phyloP scores from a whole-genome alignment of 2,113 vertebrate species.

The Danio rerio region DNA sequence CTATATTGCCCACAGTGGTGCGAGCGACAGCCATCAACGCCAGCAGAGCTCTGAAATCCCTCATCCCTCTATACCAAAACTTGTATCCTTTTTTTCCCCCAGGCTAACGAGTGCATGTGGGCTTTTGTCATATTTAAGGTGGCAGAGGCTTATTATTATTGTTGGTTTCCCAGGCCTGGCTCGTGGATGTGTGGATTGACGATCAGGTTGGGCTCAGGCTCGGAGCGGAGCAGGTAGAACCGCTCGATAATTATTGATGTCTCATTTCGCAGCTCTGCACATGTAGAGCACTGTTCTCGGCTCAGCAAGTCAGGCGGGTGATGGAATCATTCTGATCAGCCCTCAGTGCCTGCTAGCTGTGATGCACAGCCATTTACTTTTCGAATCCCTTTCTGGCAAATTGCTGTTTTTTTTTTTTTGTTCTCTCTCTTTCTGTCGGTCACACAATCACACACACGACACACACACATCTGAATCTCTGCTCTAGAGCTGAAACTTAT shows the following conservation, averaged over 20 bases:
- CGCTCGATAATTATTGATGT: conserved; percentile 69
- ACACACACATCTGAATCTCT: background rate
- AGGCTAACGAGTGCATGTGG: background rate
- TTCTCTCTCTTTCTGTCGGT: background rate
- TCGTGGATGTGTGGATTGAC: conserved; percentile 43
- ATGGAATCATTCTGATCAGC: conserved; percentile 58
- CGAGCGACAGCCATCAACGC: conserved; percentile 97
- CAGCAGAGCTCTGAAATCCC: conserved; percentile 94
- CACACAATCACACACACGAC: background rate
- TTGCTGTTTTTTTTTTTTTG: conserved; percentile 33
- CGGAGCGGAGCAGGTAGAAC: conserved; percentile 43
- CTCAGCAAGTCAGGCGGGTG: conserved; percentile 56
- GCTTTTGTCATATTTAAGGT: conserved; percentile 6
- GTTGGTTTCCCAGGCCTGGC: conserved; percentile 19
- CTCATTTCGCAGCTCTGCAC: conserved; percentile 57
- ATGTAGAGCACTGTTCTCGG: conserved; percentile 50
- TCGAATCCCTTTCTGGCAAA: conserved; percentile 40
- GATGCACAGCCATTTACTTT: conserved; percentile 51
- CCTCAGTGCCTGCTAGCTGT: conserved; percentile 28
- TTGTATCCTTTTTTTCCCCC: conserved; percentile 94
- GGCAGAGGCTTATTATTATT: conserved; percentile 43
- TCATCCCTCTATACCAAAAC: conserved; percentile 98
- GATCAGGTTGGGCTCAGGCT: conserved; percentile 13
- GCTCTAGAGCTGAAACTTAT: background rate
- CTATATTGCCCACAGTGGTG: conserved; percentile 96